Evolutionary conservation across 2,113 vertebrate species (phyloP), one percentile per base, ranked within the genome.

Genomic region (Meles meles): DNA sequence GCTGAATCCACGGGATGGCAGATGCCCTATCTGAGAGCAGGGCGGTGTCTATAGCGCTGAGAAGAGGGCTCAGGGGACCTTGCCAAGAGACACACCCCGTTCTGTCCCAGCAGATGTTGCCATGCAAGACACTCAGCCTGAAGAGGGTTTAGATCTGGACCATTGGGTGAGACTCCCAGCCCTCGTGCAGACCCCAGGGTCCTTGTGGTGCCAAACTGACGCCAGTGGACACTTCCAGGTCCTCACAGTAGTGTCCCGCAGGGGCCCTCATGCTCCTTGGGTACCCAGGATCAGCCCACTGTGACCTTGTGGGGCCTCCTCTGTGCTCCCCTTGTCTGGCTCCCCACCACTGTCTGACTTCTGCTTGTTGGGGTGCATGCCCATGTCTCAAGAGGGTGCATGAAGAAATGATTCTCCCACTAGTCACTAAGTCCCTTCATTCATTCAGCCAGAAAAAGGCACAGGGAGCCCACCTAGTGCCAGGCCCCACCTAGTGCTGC

Each of bases 221-320:
- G 12, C 23, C 57, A 27, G 1, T 0, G 1, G 34, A 1, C 0
- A 0, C 7, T 0, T n/a, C 18, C 3, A 10, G 44, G 21, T 55
- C 71, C 57, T 77, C 61, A 23, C 9, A 34, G 34, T 3, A 3
- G 1, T 0, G 0, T 17, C 57, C 88, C 52, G 59, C 9, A 11
- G 76, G 27, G 27, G 55, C n/a, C 61, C 1, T 20, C 3, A 14
- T 34, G 15, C 5, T 9, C n/a, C 52, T 12, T 25, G 13, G 3
- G 18, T 5, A 10, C 15, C 55, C 27, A 0, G 20, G 27, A 5
- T 42, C 7, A 0, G 39, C 12, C 42, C 42, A 11, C 61, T 31
- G 2, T n/a, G 29, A 55, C 25, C 27, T 47, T 1, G 0, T 0
- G 0, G 34, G 12, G 17, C 21, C 37, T 3, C 57, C 21, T 14